Evolutionary conservation across 2,797 vertebrate species (phyloP).

Genomic region (Melanotaenia parkinsoni): DNA sequence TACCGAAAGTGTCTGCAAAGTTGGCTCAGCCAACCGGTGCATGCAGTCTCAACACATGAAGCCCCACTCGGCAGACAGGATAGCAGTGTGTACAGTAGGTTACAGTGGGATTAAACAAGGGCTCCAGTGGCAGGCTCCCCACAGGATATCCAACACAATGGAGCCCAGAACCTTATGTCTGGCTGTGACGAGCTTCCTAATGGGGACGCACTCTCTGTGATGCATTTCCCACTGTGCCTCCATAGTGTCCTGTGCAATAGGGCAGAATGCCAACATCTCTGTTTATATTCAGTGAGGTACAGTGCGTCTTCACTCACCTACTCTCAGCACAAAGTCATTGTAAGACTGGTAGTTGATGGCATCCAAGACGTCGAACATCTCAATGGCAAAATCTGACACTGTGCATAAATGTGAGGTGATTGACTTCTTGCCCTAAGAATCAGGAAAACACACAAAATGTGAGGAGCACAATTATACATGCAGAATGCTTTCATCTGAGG

Average conservation of each 20-base stretch:
- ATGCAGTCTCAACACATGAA: conserved; percentile 33
- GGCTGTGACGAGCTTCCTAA: conserved; percentile 73
- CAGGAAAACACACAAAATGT: conserved; percentile 20
- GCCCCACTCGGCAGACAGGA: conserved; percentile 70
- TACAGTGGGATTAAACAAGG: conserved; percentile 65
- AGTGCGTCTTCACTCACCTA: conserved; percentile 85
- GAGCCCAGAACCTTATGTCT: conserved; percentile 62
- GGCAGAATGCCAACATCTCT: conserved; percentile 39
- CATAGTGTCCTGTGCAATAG: conserved; percentile 46
- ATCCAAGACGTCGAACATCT: conserved; percentile 98
- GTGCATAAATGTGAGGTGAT: conserved; percentile 93
- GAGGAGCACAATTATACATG: not conserved
- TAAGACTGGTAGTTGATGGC: conserved; percentile 99
- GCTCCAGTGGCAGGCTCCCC: conserved; percentile 62
- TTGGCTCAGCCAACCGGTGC: conserved; percentile 20
- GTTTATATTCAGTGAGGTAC: conserved; percentile 27
- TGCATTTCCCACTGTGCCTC: conserved; percentile 68
- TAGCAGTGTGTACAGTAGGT: conserved; percentile 72
- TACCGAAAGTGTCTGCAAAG: conserved; percentile 33
- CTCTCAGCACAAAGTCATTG: conserved; percentile 97
- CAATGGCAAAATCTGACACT: conserved; percentile 94
- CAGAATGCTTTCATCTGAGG: not conserved
- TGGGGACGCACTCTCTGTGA: conserved; percentile 62
- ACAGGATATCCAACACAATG: conserved; percentile 83
- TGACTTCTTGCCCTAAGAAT: conserved; percentile 89